Conservation (phyloP, 2,797 vertebrate species). For the Oophaga sylvatica region DNA sequence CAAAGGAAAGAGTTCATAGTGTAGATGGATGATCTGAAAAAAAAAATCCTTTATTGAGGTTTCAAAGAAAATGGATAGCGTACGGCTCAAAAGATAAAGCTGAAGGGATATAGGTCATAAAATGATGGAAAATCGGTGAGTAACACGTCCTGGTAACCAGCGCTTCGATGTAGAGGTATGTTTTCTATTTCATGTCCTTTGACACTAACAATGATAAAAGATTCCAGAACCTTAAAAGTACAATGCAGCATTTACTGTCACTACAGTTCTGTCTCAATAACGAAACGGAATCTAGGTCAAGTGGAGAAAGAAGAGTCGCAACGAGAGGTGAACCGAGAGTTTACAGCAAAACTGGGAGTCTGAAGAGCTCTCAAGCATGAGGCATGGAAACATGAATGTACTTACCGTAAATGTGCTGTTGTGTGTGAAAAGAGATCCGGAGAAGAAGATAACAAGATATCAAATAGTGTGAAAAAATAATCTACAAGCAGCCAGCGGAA, state of each 20-base stretch:
- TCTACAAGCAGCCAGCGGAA: not conserved
- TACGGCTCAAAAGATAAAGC: not conserved
- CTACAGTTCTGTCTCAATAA: slow-evolving; percentile 13
- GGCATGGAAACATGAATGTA: slow-evolving; percentile 23
- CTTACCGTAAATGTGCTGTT: not conserved
- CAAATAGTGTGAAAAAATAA: slow-evolving; percentile 9
- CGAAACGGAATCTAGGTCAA: slow-evolving; percentile 32
- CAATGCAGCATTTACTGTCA: slow-evolving; percentile 11
- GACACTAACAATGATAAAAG: not conserved
- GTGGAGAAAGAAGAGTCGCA: slow-evolving; percentile 20
- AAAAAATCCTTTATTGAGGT: not conserved
- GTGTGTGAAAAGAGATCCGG: slow-evolving; percentile 20
- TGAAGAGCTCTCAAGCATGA: slow-evolving; percentile 28
- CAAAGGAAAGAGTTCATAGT: too few relatives aligned
- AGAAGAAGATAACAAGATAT: slow-evolving; percentile 15
- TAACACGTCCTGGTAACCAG: not conserved
- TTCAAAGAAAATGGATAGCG: not conserved
- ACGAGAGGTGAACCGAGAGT: slow-evolving; percentile 18
- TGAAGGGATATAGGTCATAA: not conserved
- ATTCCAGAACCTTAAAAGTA: not conserved
- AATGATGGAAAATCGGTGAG: not conserved
- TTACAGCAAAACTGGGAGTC: slow-evolving; percentile 13
- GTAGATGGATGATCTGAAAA: not conserved
- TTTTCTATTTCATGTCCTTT: not conserved
- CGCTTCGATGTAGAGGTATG: not conserved